Conservation (phyloP, 2,888 invertebrate species). For the Steinernema hermaphroditum region DNA sequence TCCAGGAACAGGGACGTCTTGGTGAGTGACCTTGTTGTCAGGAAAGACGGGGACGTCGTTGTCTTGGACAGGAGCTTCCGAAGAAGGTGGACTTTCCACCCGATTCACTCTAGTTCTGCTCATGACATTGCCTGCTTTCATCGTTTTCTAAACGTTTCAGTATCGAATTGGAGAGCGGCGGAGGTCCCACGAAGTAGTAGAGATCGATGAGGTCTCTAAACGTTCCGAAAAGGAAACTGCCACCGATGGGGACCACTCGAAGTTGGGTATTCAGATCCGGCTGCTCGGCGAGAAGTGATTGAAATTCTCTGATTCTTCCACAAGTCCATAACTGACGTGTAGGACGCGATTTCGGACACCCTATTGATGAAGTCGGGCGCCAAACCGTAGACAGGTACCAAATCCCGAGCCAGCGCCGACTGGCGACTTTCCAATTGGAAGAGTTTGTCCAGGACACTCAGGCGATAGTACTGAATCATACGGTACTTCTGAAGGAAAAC, state of each 20-base stretch:
- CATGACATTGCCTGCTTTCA: background rate
- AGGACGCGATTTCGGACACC: background rate
- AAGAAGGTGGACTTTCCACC: too few species aligned
- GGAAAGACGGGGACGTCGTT: constrained; percentile 4
- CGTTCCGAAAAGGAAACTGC: constrained; percentile 14
- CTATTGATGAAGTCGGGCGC: constrained; percentile 2
- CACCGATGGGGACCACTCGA: background rate
- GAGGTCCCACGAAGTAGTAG: constrained; percentile 18
- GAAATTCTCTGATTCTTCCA: constrained; percentile 12
- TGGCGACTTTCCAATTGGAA: background rate
- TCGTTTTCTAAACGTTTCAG: background rate
- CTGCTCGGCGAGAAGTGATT: background rate
- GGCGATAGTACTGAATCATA: constrained; percentile 13
- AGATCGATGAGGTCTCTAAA: constrained; percentile 12
- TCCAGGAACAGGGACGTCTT: background rate
- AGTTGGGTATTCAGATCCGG: background rate
- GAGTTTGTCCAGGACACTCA: constrained; percentile 12
- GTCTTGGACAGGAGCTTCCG: too few species aligned
- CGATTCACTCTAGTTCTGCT: background rate
- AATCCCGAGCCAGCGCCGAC: background rate
- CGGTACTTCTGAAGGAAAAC: too few species aligned
- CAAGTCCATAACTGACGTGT: background rate
- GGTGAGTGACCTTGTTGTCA: background rate
- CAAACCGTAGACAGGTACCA: background rate
- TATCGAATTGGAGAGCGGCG: background rate